Conservation (phyloP, 2,797 vertebrate genomes). For the Pangasius sanitwongsei region DNA sequence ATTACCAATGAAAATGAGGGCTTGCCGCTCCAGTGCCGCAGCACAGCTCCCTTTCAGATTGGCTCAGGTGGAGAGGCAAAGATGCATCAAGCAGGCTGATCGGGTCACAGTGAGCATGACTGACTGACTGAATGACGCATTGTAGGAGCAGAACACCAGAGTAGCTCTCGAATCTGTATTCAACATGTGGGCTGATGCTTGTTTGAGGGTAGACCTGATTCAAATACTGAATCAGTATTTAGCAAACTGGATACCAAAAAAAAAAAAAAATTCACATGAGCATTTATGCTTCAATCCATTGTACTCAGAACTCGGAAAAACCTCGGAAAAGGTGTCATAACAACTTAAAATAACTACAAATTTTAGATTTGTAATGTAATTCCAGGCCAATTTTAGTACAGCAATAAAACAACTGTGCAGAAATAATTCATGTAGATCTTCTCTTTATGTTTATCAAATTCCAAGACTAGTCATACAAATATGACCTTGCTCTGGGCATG, state of each 20-base stretch:
- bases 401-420: not conserved
- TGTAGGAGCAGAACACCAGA: constrained; percentile 5
- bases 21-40: constrained; percentile 26
- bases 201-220: not conserved
- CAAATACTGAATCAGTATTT: not conserved
- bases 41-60: not conserved
- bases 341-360: not conserved
- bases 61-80: constrained; percentile 46
- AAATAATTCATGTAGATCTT: not conserved
- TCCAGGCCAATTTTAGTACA: not conserved
- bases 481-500: too few relatives aligned
- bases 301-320: not conserved
- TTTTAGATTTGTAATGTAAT: not conserved
- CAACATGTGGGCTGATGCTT: not conserved
- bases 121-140: not conserved
- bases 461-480: too few relatives aligned
- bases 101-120: constrained; percentile 33
- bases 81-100: constrained; percentile 5
- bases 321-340: not conserved
- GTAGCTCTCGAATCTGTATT: not conserved
- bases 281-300: not conserved
- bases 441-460: not conserved
- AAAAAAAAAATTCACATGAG: not conserved
- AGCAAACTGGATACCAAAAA: not conserved
- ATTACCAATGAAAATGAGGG: constrained; percentile 47